Base-by-base conservation (phyloP, 2,113 vertebrate species). In the Thamnophis sirtalis region DNA sequence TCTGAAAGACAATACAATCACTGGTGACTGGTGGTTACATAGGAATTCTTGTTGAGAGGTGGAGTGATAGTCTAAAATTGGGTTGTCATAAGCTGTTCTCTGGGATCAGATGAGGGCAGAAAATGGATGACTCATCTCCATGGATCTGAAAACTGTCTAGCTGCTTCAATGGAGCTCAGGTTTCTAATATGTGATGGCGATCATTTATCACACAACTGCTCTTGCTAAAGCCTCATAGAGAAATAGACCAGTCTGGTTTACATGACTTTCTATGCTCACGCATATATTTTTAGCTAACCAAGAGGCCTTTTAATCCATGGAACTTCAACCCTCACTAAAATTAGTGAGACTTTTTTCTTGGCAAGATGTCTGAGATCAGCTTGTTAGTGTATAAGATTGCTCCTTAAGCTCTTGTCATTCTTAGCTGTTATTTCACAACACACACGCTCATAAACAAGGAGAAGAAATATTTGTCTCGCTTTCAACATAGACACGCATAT, bases 401-500 rank as follows among this genome's bases (percentile, higher is more conserved):
- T 85, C 0, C 68, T 51, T 22, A 51, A 48, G 2, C 4, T 43
- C 58, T 22, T 60, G 38, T 60, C 24, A 33, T 84, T 84, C 43
- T 58, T 84, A 88, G 55, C 21, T 51, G 43, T 88, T 28, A 58
- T 58, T 85, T 89, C 50, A 24, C 51, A 85, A 43, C 43, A 63
- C 11, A 86, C 33, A 51, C 0, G 24, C 11, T 10, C 51, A 48
- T 8, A 87, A 89, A 43, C 19, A 84, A 24, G 43, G 38, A 22
- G 54, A 60, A 8, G 9, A 89, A 58, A 86, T 85, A 63, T 86
- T 68, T 89, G 49, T 22, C 21, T 43, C 24, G 22, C 48, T 89
- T 92, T 89, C 73, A 38, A 38, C 90, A 68, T 13, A 38, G 19
- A 33, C 73, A 38, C 9, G 1, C 48, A 50, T 68, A 95, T 96